A percentile compares a stretch with the other conserved stretches of the same genome.
Evolutionary conservation across 2,888 invertebrate species (phyloP).

Genomic region (Petrolisthes manimaculis): DNA sequence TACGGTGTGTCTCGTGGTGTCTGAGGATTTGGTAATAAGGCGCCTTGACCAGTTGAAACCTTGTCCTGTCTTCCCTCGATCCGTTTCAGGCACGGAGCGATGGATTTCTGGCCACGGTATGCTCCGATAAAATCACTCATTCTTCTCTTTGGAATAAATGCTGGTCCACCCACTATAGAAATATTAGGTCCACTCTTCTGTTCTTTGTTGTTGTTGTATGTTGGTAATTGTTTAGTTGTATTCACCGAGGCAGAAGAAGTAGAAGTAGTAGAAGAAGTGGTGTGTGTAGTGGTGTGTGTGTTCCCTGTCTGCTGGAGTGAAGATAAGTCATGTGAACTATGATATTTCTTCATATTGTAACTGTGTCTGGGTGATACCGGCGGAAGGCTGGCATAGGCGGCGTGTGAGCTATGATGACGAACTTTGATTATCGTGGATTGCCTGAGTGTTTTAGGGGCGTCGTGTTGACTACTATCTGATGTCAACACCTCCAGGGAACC

Average conservation of each 20-base stretch:
- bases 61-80: slow-evolving; percentile 39
- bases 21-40: neutral
- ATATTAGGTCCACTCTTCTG: slow-evolving; percentile 21
- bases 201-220: neutral
- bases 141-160: slow-evolving; percentile 28
- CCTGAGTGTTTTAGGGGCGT: slow-evolving; percentile 23
- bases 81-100: slow-evolving; percentile 24
- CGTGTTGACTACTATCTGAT: slow-evolving; percentile 21
- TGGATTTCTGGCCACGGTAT: slow-evolving; percentile 38
- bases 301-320: neutral
- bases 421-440: slow-evolving; percentile 37
- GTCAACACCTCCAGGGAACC: neutral
- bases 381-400: neutral
- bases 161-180: slow-evolving; percentile 3
- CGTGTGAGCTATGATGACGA: slow-evolving; percentile 18
- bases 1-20: no score
- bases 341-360: slow-evolving; percentile 1
- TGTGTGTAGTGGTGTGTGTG: slow-evolving; percentile 7
- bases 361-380: neutral
- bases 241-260: no score
- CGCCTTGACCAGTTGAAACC: neutral
- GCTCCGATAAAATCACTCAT: slow-evolving; percentile 45
- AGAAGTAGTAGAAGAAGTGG: no score
- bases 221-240: no score
- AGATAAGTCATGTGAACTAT: slow-evolving; percentile 8